These are phyloP conservation scores for Platichthys flesus DNA, from an alignment of 2,113 vertebrate species.

Conservation along the genomic window DNA sequence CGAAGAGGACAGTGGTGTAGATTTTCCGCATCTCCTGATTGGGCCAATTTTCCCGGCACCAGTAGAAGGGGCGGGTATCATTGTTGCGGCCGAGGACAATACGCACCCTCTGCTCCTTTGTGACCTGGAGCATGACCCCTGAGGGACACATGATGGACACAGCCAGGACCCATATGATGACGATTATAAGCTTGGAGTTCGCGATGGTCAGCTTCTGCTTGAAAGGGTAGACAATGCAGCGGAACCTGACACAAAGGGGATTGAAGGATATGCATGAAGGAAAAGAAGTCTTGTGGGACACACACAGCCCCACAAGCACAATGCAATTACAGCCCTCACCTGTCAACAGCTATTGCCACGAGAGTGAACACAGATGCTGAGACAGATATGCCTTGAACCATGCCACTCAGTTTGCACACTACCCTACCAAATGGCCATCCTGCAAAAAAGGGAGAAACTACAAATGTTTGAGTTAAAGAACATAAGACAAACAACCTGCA, in stretches of 20 bases:
- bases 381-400: slow-evolving; percentile 91
- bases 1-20: slow-evolving; percentile 93
- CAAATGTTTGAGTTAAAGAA: neutral
- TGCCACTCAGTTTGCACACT: slow-evolving; percentile 90
- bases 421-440: slow-evolving; percentile 93
- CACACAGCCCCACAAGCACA: neutral
- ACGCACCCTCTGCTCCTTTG: slow-evolving; percentile 84
- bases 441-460: slow-evolving; percentile 52
- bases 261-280: neutral
- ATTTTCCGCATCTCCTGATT: slow-evolving; percentile 89
- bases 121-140: slow-evolving; percentile 89
- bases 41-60: slow-evolving; percentile 94
- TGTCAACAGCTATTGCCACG: slow-evolving; percentile 90
- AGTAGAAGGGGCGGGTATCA: slow-evolving; percentile 84
- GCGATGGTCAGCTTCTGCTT: slow-evolving; percentile 88
- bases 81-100: slow-evolving; percentile 80
- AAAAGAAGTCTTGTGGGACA: neutral
- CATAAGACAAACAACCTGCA: slow-evolving; percentile 1
- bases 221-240: slow-evolving; percentile 91
- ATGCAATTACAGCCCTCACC: slow-evolving; percentile 74
- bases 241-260: slow-evolving; percentile 81
- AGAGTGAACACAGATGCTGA: slow-evolving; percentile 92
- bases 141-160: slow-evolving; percentile 90
- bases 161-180: slow-evolving; percentile 89
- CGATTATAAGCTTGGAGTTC: slow-evolving; percentile 81